phyloP scores from a whole-genome alignment of 2,113 vertebrate species.

The Amia ocellicauda region DNA sequence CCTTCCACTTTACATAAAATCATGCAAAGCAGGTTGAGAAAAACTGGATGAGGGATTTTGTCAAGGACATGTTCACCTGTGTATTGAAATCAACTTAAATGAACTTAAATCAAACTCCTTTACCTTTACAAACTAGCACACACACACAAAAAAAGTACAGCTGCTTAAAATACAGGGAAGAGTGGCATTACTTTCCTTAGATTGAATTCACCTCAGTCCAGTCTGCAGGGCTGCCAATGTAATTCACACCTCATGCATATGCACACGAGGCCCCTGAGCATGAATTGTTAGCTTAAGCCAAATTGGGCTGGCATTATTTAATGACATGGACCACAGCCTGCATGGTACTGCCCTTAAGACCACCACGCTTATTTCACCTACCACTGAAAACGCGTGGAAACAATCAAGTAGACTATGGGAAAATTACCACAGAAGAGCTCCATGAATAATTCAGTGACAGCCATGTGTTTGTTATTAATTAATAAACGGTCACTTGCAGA shows the following conservation, averaged over 20 bases:
- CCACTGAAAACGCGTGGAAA: no score
- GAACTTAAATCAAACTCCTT: no score
- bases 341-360: slow-evolving; percentile 14
- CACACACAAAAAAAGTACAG: no score
- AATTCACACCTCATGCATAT: slow-evolving; percentile 9
- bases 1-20: no score
- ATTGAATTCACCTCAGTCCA: background rate
- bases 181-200: no score
- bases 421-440: slow-evolving; percentile 34
- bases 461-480: slow-evolving; percentile 35
- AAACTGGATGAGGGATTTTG: no score
- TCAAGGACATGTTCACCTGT: no score
- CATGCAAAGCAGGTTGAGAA: no score
- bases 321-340: slow-evolving; percentile 28
- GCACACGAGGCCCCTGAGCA: background rate
- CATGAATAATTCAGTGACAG: slow-evolving; percentile 43
- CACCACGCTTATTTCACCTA: slow-evolving; percentile 12
- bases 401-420: slow-evolving; percentile 7
- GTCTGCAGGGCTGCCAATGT: background rate
- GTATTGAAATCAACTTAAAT: no score
- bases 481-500: slow-evolving; percentile 16
- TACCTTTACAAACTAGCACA: no score
- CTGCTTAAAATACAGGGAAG: no score
- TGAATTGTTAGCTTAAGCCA: slow-evolving; percentile 5
- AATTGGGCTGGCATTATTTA: slow-evolving; percentile 8